Evolutionary conservation across 2,888 invertebrate genomes (phyloP).

Genomic region (Catocala fraxini): DNA sequence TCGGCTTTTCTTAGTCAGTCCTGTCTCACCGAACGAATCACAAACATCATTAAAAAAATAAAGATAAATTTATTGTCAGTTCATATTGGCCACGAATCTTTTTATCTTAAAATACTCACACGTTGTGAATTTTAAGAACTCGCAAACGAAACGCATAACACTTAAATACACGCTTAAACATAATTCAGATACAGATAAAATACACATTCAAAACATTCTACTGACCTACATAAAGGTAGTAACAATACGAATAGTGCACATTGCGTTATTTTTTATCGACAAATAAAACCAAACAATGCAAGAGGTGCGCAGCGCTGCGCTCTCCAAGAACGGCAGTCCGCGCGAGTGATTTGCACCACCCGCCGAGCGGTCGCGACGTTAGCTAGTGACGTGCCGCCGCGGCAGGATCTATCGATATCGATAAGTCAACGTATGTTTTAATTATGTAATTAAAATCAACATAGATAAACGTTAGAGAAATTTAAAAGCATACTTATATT

Average conservation of each 20-base stretch:
- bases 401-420: conserved; percentile 61
- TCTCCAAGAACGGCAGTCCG: conserved; percentile 84
- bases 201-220: conserved; percentile 7
- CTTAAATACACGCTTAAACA: neutral
- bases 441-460: conserved; percentile 24
- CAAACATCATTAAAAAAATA: no score
- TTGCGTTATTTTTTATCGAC: conserved; percentile 68
- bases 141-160: neutral
- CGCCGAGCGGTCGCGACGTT: conserved; percentile 79
- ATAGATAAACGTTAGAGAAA: conserved; percentile 22
- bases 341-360: conserved; percentile 87
- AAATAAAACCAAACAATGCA: conserved; percentile 67
- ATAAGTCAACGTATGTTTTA: conserved; percentile 32
- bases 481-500: neutral
- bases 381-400: conserved; percentile 63
- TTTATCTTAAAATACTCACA: no score
- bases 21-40: no score
- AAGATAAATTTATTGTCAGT: no score
- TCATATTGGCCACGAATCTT: no score
- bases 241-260: conserved; percentile 30
- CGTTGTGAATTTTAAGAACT: neutral
- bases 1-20: no score
- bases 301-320: conserved; percentile 69
- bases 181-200: neutral
- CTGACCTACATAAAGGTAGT: conserved; percentile 15